Evolutionary conservation across 2,888 invertebrate species (phyloP).

Genomic region (Eubasilissa splendida): DNA sequence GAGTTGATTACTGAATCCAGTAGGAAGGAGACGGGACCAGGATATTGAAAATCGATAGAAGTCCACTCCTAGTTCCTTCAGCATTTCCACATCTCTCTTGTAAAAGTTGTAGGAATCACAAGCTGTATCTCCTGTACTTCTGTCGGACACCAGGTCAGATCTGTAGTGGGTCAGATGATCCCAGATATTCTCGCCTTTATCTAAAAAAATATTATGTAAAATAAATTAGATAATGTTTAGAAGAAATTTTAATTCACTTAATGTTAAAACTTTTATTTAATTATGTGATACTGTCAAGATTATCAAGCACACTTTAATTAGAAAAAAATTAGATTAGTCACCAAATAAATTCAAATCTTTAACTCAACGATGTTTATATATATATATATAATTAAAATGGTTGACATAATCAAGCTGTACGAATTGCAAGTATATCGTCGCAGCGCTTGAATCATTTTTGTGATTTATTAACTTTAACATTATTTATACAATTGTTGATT

Average conservation of each 20-base stretch:
- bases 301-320: no score
- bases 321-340: no score
- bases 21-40: conserved; percentile 78
- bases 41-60: conserved; percentile 75
- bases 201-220: conserved; percentile 60
- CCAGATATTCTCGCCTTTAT: conserved; percentile 58
- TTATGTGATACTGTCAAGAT: no score
- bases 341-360: no score
- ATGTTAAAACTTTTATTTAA: no score
- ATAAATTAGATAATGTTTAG: background rate
- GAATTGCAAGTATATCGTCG: no score
- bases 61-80: conserved; percentile 68
- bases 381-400: no score
- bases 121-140: conserved; percentile 42
- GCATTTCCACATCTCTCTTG: conserved; percentile 68
- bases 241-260: background rate
- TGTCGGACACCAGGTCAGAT: conserved; percentile 27
- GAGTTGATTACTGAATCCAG: conserved; percentile 70
- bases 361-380: no score
- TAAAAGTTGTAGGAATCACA: conserved; percentile 60
- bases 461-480: no score
- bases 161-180: conserved; percentile 47
- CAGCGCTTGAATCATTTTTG: no score
- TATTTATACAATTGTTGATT: no score
- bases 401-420: no score